Evolutionary conservation across 2,888 invertebrate genomes (phyloP).

Genomic region (Hypselothyrea guttata): DNA sequence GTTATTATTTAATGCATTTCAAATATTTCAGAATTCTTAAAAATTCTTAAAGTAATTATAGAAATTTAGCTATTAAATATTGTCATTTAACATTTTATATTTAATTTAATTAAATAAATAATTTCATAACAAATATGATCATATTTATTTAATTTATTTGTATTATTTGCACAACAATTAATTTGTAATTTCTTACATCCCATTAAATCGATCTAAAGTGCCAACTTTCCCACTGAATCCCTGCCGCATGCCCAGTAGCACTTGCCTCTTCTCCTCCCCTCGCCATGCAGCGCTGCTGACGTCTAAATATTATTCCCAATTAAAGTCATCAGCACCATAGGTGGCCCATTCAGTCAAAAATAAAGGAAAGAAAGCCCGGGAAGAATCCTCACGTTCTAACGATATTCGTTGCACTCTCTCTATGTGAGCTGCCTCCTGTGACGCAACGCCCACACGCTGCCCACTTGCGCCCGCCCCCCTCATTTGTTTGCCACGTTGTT

Average conservation of each 20-base stretch:
- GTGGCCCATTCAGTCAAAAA: constrained; percentile 60
- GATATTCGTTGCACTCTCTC: constrained; percentile 34
- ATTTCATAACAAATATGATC: too few species aligned
- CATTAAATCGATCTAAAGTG: background rate
- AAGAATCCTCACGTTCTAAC: constrained; percentile 21
- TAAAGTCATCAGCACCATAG: constrained; percentile 80
- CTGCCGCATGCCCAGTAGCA: constrained; percentile 8
- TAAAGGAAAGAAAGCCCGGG: too few species aligned
- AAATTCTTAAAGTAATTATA: too few species aligned
- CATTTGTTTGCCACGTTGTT: constrained; percentile 42
- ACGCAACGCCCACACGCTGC: too few species aligned
- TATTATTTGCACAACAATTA: too few species aligned
- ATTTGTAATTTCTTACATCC: background rate
- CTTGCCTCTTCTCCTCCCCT: constrained; percentile 2
- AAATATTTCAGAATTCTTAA: too few species aligned
- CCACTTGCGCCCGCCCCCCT: constrained; percentile 2
- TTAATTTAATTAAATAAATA: too few species aligned
- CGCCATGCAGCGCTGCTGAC: constrained; percentile 48
- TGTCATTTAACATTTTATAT: too few species aligned
- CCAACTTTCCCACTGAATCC: constrained; percentile 31
- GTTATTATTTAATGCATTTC: too few species aligned
- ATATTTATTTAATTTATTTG: too few species aligned
- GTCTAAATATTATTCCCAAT: constrained; percentile 82
- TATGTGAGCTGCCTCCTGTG: constrained; percentile 8
- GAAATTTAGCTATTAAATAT: too few species aligned